Evolutionary conservation across 2,888 invertebrate genomes (phyloP), one percentile per base, ranked within the genome.

Genomic region (Malthinus seriepunctatus): DNA sequence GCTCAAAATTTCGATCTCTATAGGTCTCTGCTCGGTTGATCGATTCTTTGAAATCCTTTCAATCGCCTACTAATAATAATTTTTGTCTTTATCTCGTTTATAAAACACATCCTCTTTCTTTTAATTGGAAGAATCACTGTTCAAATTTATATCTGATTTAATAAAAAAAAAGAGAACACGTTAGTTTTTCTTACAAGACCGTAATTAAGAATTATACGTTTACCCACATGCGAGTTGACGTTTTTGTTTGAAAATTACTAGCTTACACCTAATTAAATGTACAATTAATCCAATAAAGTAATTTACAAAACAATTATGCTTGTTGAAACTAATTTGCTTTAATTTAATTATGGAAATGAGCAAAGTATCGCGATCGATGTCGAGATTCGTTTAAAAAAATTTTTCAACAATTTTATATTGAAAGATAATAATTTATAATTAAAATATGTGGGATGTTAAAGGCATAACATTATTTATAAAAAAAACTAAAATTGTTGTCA

Each of bases 161-260:
- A 23, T 23, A 23, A 23, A 23, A 23, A 23, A 23, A 42, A 42
- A 42, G 23, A 9, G 39, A n/a, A 42, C 12, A 12, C 8, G 14
- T 14, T 14, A 42, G 39, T 15, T 15, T 42, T 42, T 42, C 9
- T 15, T 23, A 23, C 39, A 3, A 23, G 15, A 14, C 7, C 23
- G 3, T 15, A 8, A 42, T 42, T 42, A 23, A n/a, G 14, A 42
- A 42, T 42, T 42, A 15, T 14, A 15, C 23, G 23, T 5, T 23
- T 42, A 42, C 39, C 39, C 39, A 42, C 39, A 42, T 42, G 23
- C 11, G 23, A 15, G 15, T 42, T 42, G n/a, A 42, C 15, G n/a
- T 42, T 42, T 39, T 42, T 15, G 14, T 42, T 14, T 6, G 23
- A 15, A 42, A 42, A 42, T 42, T 42, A 42, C 10, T 15, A 23